Evolutionary conservation across 1,140 invertebrate species (phyloP).

Genomic region (Sitophilus oryzae): DNA sequence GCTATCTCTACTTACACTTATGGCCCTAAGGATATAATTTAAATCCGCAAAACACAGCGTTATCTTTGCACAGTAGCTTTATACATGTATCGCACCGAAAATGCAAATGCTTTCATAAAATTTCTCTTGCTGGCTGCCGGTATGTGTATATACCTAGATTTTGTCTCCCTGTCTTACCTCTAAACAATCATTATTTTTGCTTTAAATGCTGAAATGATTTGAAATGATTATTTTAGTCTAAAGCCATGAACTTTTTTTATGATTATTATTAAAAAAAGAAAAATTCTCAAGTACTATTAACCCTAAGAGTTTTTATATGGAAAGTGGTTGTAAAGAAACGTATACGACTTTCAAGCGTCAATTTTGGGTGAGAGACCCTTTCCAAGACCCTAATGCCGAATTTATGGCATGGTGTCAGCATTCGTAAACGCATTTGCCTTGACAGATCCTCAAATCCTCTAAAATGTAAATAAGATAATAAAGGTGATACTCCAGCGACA

Average conservation of each 20-base stretch:
- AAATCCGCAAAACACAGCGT: slow-evolving; percentile 12
- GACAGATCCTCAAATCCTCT: slow-evolving; percentile 1
- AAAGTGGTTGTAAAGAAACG: too few species aligned
- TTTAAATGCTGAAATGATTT: too few species aligned
- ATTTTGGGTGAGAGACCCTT: too few species aligned
- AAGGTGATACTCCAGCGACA: not conserved
- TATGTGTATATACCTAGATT: not conserved
- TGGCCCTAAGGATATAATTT: slow-evolving; percentile 19
- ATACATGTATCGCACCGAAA: slow-evolving; percentile 11
- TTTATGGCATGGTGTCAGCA: not conserved
- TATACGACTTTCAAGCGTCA: too few species aligned
- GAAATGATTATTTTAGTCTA: too few species aligned
- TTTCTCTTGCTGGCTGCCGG: not conserved
- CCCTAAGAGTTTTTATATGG: too few species aligned
- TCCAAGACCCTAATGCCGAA: not conserved
- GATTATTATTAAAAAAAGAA: too few species aligned
- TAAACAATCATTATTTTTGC: too few species aligned
- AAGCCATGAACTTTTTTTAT: too few species aligned
- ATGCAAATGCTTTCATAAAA: slow-evolving; percentile 14
- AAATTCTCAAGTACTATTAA: too few species aligned
- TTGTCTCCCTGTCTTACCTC: not conserved
- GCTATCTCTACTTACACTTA: slow-evolving; percentile 17
- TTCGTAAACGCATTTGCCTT: not conserved
- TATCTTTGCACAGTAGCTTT: slow-evolving; percentile 10
- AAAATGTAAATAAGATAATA: slow-evolving; percentile 7